Conservation (phyloP, 1,140 invertebrate genomes). For the Belonocnema kinseyi region DNA sequence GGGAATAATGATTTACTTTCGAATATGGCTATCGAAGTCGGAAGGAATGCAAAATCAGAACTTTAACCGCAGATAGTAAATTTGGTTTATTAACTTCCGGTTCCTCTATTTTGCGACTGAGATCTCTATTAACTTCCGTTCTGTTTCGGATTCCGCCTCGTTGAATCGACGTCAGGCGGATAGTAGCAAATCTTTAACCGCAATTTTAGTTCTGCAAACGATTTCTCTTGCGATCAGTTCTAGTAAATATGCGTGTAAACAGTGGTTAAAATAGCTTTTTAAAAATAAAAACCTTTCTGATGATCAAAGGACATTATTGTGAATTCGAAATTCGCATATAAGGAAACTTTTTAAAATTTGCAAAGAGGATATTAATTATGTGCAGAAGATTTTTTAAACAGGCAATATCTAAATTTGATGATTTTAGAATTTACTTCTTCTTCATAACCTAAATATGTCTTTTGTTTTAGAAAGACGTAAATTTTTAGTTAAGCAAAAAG, state of each 20-base stretch:
- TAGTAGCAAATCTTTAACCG: conserved; percentile 32
- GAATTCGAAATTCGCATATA: too few relatives aligned
- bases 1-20: background rate
- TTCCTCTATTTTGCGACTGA: conserved; percentile 38
- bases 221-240: conserved; percentile 16
- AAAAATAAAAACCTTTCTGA: background rate
- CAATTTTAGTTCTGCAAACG: conserved; percentile 29
- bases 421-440: too few relatives aligned
- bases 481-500: too few relatives aligned
- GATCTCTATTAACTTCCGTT: conserved; percentile 54
- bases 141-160: conserved; percentile 43
- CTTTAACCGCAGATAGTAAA: conserved; percentile 49
- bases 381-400: too few relatives aligned
- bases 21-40: conserved; percentile 11
- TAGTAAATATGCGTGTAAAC: conserved; percentile 9
- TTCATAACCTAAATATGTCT: too few relatives aligned
- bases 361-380: too few relatives aligned
- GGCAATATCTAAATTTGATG: too few relatives aligned
- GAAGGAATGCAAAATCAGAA: conserved; percentile 34
- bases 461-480: too few relatives aligned
- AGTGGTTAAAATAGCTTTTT: background rate
- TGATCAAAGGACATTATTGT: too few relatives aligned
- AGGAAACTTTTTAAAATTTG: too few relatives aligned
- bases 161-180: conserved; percentile 49
- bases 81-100: conserved; percentile 60